These are phyloP conservation scores for Anabacerthia variegaticeps DNA, from an alignment of 2,797 vertebrate species.

Conservation along the genomic window DNA sequence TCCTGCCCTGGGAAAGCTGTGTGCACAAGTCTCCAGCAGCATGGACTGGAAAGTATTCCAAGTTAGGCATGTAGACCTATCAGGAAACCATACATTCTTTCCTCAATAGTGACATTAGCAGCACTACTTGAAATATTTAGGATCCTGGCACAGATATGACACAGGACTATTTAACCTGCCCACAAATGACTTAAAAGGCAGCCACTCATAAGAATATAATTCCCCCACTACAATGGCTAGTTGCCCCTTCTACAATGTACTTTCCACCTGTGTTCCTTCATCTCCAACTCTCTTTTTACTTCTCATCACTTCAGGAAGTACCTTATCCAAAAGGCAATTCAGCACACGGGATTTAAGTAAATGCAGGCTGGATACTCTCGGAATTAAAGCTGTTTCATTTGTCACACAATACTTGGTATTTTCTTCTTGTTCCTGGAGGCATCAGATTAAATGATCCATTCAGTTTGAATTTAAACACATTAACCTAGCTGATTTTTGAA, in stretches of 20 bases:
- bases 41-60: not conserved
- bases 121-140: not conserved
- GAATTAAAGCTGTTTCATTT: not conserved
- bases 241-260: not conserved
- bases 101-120: not conserved
- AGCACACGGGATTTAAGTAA: not conserved
- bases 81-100: not conserved
- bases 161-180: not conserved
- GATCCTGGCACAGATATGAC: not conserved
- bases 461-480: not conserved
- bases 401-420: not conserved
- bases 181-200: slow-evolving; percentile 7
- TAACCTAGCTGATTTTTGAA: not conserved
- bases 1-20: not conserved
- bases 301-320: not conserved
- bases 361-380: not conserved
- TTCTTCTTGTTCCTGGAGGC: not conserved
- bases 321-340: not conserved
- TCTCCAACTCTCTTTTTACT: not conserved
- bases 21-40: not conserved
- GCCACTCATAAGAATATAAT: not conserved
- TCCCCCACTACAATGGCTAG: not conserved
- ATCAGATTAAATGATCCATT: not conserved
- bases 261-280: not conserved
- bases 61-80: not conserved